phyloP scores from a whole-genome alignment of 2,113 vertebrate genomes.

The Caranx melampygus region DNA sequence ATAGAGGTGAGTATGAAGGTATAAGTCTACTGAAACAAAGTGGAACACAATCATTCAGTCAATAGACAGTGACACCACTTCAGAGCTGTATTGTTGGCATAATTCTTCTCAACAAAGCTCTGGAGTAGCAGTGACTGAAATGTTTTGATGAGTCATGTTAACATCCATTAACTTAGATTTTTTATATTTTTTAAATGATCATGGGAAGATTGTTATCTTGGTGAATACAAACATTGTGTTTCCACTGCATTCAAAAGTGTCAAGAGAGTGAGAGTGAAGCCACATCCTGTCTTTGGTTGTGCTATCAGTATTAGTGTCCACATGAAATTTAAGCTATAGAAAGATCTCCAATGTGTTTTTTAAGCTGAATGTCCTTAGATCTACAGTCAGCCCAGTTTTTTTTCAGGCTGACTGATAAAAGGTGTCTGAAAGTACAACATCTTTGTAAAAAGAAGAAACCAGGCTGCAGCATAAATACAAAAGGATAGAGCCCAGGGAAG shows the following conservation, averaged over 20 bases:
- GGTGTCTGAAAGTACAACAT: slow-evolving; percentile 18
- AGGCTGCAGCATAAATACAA: slow-evolving; percentile 8
- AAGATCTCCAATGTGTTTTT: not conserved
- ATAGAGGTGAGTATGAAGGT: not conserved
- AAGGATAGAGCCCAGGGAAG: slow-evolving; percentile 26
- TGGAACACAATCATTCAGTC: slow-evolving; percentile 21
- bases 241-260: not conserved
- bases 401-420: slow-evolving; percentile 31
- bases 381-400: not conserved
- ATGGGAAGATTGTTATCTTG: not conserved
- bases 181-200: not conserved
- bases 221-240: not conserved
- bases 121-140: slow-evolving; percentile 20
- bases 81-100: slow-evolving; percentile 1
- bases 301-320: not conserved
- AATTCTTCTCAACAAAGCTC: slow-evolving; percentile 38
- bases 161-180: not conserved
- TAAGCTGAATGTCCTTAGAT: not conserved
- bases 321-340: not conserved
- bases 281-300: not conserved
- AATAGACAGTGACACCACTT: slow-evolving; percentile 16
- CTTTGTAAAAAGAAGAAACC: slow-evolving; percentile 37
- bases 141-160: not conserved
- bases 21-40: slow-evolving; percentile 6
- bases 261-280: not conserved